Base-by-base conservation (phyloP, 2,888 invertebrate genomes). In the Agonopterix alstromeriana region DNA sequence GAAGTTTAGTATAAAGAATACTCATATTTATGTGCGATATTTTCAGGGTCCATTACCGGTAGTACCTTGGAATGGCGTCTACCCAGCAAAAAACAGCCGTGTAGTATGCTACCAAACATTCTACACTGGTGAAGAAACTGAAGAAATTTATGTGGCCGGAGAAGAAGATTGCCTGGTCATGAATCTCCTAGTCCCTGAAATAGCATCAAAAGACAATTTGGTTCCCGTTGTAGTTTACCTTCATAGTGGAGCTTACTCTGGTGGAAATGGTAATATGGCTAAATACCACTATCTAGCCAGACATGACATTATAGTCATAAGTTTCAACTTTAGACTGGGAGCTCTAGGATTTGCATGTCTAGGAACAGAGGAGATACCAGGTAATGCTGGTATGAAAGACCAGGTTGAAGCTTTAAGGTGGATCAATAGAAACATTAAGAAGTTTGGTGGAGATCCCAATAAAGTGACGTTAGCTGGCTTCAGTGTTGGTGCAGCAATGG, bases 301-400 rank as follows among this genome's bases (percentile, higher is more conserved):
- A 44, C 92, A 92, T 70, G 93, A 93, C 10, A 70, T 94, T 8
- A 79, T 94, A 9, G 91, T 93, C 1, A 90, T 94, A 0, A 92
- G 91, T 17, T 90, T 93, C 35, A 93, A 93, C 65, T 95, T 94
- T 65, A 89, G 95, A 58, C 82, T 92, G 46, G 94, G 94, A 55
- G 92, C 94, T 7, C 90, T 93, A 57, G 95, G 93, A 10, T 94
- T 94, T 72, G 90, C 93, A 14, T 91, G 91, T 54, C 75, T 92
- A 45, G 92, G 91, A 2, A 90, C 82, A 36, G 77, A 85, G 58
- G 90, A 90, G 55, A 91, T 92, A 27, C 92, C 94, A 0, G 97
- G 97, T 0, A 98, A 98, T 73, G 93, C 95, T 54, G 98, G 94
- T 0, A 72, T 98, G 44, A 93, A 94, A 70, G 97, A 98, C 72